Conservation (phyloP, 2,113 vertebrate species). For the Takifugu flavidus region DNA sequence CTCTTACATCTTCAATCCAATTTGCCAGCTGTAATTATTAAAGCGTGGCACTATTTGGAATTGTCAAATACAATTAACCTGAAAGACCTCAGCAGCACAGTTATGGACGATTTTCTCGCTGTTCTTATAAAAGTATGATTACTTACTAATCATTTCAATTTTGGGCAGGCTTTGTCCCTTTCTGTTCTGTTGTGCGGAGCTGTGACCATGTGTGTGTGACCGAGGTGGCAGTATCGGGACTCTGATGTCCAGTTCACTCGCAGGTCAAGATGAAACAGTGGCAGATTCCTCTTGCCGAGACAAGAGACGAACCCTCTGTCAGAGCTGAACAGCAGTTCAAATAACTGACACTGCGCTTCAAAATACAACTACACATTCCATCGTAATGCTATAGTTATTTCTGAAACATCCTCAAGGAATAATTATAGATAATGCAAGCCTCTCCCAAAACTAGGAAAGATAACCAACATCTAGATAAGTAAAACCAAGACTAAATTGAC, state of each 20-base stretch:
- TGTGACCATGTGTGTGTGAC: constrained; percentile 6
- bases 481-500: too few species aligned
- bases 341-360: too few species aligned
- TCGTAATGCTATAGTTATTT: neutral
- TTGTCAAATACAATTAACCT: constrained; percentile 44
- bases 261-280: constrained; percentile 21
- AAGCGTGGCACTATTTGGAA: constrained; percentile 23
- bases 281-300: neutral
- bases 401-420: too few species aligned
- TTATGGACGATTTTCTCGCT: neutral
- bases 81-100: neutral
- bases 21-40: constrained; percentile 29
- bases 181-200: too few species aligned
- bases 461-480: too few species aligned
- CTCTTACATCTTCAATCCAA: constrained; percentile 17
- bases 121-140: neutral
- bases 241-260: constrained; percentile 28
- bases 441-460: too few species aligned
- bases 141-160: neutral
- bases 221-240: neutral
- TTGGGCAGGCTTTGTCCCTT: neutral
- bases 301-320: constrained; percentile 21
- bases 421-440: too few species aligned
- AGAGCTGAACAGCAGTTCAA: constrained; percentile 16
- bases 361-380: constrained; percentile 4